A percentile compares a stretch with the other conserved stretches of the same genome.
These are phyloP conservation scores for Drosophila nebulosa DNA, from an alignment of 1,140 invertebrate genomes.

Conservation along the genomic window DNA sequence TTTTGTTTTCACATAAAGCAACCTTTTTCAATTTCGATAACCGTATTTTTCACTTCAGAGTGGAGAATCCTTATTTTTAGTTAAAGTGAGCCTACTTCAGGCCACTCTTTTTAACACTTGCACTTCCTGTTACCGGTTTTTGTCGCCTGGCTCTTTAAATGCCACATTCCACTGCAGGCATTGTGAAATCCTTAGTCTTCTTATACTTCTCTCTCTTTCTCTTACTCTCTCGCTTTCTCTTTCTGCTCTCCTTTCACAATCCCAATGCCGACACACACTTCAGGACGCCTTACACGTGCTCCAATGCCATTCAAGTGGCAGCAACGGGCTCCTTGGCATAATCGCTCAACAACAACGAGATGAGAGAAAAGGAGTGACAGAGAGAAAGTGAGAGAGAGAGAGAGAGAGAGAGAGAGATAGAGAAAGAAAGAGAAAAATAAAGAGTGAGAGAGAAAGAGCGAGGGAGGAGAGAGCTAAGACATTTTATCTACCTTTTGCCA, in stretches of 20 bases:
- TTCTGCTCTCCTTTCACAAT: slow-evolving; percentile 40
- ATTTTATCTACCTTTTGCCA: slow-evolving; percentile 65
- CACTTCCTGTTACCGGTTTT: neutral
- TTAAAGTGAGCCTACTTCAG: neutral
- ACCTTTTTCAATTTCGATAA: no score
- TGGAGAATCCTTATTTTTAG: neutral
- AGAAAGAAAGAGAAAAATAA: neutral
- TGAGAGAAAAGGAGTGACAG: slow-evolving; percentile 6
- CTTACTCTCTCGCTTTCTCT: slow-evolving; percentile 4
- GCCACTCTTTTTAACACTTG: neutral
- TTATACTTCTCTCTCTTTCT: neutral
- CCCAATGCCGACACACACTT: slow-evolving; percentile 72
- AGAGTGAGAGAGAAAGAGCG: neutral
- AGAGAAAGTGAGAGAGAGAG: neutral
- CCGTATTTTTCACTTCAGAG: neutral
- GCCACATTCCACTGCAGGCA: slow-evolving; percentile 10
- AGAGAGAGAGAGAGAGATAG: neutral
- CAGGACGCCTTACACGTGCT: slow-evolving; percentile 73
- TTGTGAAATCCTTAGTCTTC: slow-evolving; percentile 13
- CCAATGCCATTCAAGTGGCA: slow-evolving; percentile 64
- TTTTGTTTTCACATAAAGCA: no score
- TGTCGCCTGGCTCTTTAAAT: slow-evolving; percentile 32
- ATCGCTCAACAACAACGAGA: slow-evolving; percentile 62
- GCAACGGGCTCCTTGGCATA: slow-evolving; percentile 68
- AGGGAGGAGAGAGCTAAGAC: slow-evolving; percentile 53